Evolutionary conservation across 2,113 vertebrate genomes (phyloP), one percentile per base, ranked within the genome.

Genomic region (Strix uralensis): DNA sequence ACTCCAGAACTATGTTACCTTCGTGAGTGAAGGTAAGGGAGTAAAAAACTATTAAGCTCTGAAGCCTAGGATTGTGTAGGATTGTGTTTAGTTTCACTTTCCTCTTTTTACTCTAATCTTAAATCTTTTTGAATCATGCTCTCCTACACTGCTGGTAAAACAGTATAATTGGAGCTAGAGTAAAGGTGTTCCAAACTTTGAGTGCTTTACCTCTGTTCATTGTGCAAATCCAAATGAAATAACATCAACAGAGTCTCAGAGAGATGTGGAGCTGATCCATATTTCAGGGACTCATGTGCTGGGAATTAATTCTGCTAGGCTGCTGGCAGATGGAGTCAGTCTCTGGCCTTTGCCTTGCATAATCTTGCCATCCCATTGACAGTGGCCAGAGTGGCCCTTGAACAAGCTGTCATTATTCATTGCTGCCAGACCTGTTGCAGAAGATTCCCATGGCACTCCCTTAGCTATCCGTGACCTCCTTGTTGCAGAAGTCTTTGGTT

Each of bases 1-100:
- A 15, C 11, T 71, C 19, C 12, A 14, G 8, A 14, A 7, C 26
- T 62, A 15, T 1, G 0, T 44, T 38, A 3, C 4, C 4, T 30
- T 42, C 5, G 17, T 23, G 7, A 34, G 9, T 38, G 26, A 32
- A 38, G 3, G 29, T 36, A 27, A 57, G 32, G 29, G n/a, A 42
- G 9, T 46, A 26, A 52, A 86, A 54, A 73, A 15, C 0, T 10
- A 62, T n/a, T 70, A 8, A 30, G 1, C 22, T 78, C 14, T 87
- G n/a, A 78, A 75, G 23, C 17, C 5, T 26, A 26, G 18, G 10
- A 3, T 30, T 61, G 29, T 42, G 2, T 19, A 21, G 18, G 4
- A 21, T 10, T 51, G 16, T 25, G 6, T 9, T 71, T 57, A 14
- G 5, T 71, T 79, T 62, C 27, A 16, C 7, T 74, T 71, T 40